These are phyloP conservation scores for Actenoides lindsayi DNA, from an alignment of 2,113 vertebrate species.

Conservation along the genomic window DNA sequence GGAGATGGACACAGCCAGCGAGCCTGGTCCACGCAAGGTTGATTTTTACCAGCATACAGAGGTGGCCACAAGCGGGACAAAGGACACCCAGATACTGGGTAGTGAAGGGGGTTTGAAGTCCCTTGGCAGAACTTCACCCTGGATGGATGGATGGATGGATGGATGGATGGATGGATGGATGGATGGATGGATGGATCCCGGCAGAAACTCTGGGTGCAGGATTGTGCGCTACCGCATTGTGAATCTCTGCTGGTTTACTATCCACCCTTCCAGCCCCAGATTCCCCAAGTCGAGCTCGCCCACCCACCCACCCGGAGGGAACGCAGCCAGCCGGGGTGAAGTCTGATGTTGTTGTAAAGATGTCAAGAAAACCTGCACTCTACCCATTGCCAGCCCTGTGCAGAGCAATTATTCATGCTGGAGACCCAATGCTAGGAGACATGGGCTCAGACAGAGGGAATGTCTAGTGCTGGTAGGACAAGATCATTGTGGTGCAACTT, in stretches of 20 bases:
- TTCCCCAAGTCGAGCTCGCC: rapidly evolving
- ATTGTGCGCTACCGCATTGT: rapidly evolving
- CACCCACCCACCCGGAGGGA: rapidly evolving
- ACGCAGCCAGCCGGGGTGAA: rapidly evolving
- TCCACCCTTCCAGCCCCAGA: not conserved
- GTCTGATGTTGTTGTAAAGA: not conserved
- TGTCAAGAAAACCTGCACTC: slow-evolving; percentile 24
- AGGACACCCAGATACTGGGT: not conserved
- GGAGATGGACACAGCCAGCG: not conserved
- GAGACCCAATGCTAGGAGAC: slow-evolving; percentile 45
- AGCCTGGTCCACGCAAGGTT: rapidly evolving
- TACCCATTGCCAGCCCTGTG: slow-evolving; percentile 9
- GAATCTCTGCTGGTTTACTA: rapidly evolving
- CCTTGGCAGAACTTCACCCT: rapidly evolving
- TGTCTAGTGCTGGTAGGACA: slow-evolving; percentile 14
- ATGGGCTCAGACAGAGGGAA: slow-evolving; percentile 24
- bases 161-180: not conserved
- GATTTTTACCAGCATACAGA: rapidly evolving
- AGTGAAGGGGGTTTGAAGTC: not conserved
- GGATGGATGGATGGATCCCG: not conserved
- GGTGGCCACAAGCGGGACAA: not conserved
- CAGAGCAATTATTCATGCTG: slow-evolving; percentile 43
- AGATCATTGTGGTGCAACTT: slow-evolving; percentile 24
- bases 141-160: not conserved
- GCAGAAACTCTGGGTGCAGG: not conserved